A percentile compares a stretch with the other conserved stretches of the same genome.
Conservation (phyloP, 1,140 invertebrate genomes). For the Achatina immaculata region DNA sequence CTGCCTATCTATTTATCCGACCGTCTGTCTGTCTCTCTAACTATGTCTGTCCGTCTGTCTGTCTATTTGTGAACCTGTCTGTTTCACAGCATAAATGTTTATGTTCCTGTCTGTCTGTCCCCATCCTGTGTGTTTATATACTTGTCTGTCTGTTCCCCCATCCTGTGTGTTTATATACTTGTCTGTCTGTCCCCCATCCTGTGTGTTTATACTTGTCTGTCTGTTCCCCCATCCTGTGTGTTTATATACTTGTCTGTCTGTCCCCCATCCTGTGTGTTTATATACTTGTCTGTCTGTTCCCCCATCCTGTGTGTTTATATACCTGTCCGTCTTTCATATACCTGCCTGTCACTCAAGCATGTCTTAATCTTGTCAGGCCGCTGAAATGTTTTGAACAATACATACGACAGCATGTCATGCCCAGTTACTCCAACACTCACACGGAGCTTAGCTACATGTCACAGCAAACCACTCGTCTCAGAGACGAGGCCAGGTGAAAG, state of each 20-base stretch:
- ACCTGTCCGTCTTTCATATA: neutral
- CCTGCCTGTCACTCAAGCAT: neutral
- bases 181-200: neutral
- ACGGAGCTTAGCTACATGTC: conserved; percentile 76
- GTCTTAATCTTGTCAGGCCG: conserved; percentile 80
- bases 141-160: conserved; percentile 10
- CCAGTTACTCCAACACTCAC: conserved; percentile 87
- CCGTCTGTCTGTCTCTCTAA: neutral
- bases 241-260: conserved; percentile 13
- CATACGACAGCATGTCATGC: conserved; percentile 84
- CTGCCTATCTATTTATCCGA: too few species aligned
- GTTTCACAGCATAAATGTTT: neutral
- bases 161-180: neutral
- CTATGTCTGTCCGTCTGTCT: neutral
- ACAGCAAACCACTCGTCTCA: neutral
- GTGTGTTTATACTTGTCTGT: neutral
- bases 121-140: neutral
- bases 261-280: neutral
- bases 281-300: neutral
- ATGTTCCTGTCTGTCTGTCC: too few species aligned
- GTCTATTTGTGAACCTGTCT: neutral
- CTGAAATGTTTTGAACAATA: conserved; percentile 91
- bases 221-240: neutral
- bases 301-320: neutral
- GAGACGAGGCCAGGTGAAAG: neutral